phyloP scores from a whole-genome alignment of 2,113 vertebrate species.

The Tretioscincus oriximinensis region DNA sequence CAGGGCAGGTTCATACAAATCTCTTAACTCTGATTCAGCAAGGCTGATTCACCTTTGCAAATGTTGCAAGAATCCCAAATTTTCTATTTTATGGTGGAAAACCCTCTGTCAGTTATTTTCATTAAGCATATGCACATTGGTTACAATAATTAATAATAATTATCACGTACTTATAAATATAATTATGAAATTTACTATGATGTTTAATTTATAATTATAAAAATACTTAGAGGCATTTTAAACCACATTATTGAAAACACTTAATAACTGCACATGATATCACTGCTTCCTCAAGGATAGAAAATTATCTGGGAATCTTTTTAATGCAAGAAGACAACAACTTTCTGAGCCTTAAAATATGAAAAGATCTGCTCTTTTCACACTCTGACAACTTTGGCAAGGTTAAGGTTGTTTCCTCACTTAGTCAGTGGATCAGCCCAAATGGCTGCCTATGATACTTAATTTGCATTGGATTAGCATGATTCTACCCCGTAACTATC shows the following conservation, averaged over 20 bases:
- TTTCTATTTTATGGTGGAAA: slow-evolving; percentile 19
- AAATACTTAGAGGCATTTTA: not conserved
- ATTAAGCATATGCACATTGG: not conserved
- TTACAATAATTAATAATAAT: not conserved
- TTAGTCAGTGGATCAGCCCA: too few species aligned
- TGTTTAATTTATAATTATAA: slow-evolving; percentile 14
- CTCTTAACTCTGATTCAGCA: slow-evolving; percentile 8
- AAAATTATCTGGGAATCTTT: slow-evolving; percentile 45
- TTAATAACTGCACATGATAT: slow-evolving; percentile 19
- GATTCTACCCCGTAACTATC: not conserved
- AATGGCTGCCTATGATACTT: too few species aligned
- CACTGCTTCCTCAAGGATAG: slow-evolving; percentile 34
- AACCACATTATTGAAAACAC: not conserved
- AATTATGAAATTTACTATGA: slow-evolving; percentile 6
- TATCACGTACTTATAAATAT: not conserved
- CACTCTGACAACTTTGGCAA: not conserved
- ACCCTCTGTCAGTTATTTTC: slow-evolving; percentile 30
- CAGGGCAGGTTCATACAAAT: not conserved
- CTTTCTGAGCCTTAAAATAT: slow-evolving; percentile 4
- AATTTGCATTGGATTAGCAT: too few species aligned
- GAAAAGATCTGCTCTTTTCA: not conserved
- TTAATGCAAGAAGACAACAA: not conserved
- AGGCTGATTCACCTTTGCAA: not conserved
- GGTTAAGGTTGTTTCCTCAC: too few species aligned
- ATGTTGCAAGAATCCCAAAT: not conserved